These are phyloP conservation scores for Lottia scabra DNA, from an alignment of 2,888 invertebrate species.

Conservation along the genomic window DNA sequence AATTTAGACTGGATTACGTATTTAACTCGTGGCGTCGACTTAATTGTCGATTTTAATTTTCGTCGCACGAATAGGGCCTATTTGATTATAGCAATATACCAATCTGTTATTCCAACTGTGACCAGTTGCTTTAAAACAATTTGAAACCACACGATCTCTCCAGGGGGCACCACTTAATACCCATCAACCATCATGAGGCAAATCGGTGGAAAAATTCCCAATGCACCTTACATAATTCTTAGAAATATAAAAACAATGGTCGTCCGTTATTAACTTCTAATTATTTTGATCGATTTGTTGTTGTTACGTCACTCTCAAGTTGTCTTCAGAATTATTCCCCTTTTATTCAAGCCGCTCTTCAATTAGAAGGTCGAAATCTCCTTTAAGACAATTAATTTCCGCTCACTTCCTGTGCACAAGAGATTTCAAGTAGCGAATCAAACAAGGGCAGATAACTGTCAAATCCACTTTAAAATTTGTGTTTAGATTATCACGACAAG, in stretches of 20 bases:
- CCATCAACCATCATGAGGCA: not conserved
- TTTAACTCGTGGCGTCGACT: too few relatives aligned
- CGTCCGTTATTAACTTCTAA: not conserved
- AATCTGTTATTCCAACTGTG: not conserved
- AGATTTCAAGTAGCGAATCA: not conserved
- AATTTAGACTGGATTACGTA: too few relatives aligned
- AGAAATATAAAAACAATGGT: not conserved
- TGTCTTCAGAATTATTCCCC: not conserved
- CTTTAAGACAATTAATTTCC: constrained; percentile 2
- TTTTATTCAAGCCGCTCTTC: not conserved
- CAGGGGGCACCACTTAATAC: not conserved
- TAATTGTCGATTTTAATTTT: too few relatives aligned
- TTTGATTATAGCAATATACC: not conserved
- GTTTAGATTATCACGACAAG: not conserved
- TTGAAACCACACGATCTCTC: not conserved
- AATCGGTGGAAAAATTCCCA: not conserved
- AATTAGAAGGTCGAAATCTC: not conserved
- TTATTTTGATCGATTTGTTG: not conserved
- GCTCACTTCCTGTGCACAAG: constrained; percentile 3
- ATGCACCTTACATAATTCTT: not conserved
- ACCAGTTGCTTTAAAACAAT: not conserved
- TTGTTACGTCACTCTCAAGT: constrained; percentile 1
- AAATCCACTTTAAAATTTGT: not conserved
- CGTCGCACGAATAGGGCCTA: too few relatives aligned
- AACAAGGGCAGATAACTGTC: not conserved